Evolutionary conservation across 1,140 invertebrate genomes (phyloP).

Genomic region (Acromyrmex echinatior): DNA sequence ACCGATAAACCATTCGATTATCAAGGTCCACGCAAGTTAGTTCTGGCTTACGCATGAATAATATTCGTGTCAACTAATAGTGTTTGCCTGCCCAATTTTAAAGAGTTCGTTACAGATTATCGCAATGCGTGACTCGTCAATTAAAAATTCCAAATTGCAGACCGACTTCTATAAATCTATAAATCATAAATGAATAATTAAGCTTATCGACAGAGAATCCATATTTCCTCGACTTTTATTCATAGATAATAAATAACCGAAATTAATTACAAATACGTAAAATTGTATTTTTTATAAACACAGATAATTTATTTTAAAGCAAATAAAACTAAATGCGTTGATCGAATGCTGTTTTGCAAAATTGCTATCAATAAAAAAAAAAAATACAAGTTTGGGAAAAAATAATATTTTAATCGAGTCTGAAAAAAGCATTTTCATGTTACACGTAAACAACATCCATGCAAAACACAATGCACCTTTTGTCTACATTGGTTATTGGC

Average conservation of each 20-base stretch:
- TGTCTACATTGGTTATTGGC: slow-evolving; percentile 16
- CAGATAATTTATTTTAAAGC: neutral
- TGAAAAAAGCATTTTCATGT: slow-evolving; percentile 48
- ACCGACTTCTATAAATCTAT: no score
- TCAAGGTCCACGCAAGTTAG: slow-evolving; percentile 31
- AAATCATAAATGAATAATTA: neutral
- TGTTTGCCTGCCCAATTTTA: neutral
- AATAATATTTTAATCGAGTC: slow-evolving; percentile 23
- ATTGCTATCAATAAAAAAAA: neutral
- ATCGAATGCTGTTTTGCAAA: slow-evolving; percentile 16
- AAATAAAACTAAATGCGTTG: neutral
- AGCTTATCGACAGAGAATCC: neutral
- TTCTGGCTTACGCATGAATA: slow-evolving; percentile 16
- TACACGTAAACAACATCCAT: slow-evolving; percentile 14
- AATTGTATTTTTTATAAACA: neutral
- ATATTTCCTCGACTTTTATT: neutral
- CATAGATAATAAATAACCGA: neutral
- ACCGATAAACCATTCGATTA: slow-evolving; percentile 42
- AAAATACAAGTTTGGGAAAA: neutral
- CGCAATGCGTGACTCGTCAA: neutral
- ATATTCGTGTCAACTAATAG: slow-evolving; percentile 23
- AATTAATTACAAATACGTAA: neutral
- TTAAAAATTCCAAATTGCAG: slow-evolving; percentile 4
- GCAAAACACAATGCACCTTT: slow-evolving; percentile 16
- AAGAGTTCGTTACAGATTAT: slow-evolving; percentile 33